Conservation (phyloP, 2,797 vertebrate genomes). For the Babyrousa celebensis region DNA sequence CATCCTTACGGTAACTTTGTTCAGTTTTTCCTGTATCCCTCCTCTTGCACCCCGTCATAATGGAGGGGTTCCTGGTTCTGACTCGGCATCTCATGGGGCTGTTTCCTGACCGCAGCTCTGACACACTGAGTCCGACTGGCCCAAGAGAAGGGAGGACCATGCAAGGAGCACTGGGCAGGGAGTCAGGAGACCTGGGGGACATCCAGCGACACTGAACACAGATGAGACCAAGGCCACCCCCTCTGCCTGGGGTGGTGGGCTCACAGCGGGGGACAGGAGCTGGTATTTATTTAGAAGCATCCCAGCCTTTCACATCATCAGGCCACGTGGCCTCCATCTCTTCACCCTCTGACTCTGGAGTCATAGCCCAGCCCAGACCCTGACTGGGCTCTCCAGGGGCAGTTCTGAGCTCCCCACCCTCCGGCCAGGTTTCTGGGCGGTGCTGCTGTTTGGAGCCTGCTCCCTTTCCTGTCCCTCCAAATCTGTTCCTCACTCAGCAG, state of each 20-base stretch:
- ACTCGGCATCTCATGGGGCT: not conserved
- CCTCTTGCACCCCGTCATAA: fast-evolving
- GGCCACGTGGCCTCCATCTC: not conserved
- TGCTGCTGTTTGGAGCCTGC: not conserved
- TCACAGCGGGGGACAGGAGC: not conserved
- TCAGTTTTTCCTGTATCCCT: not conserved
- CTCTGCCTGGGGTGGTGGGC: not conserved
- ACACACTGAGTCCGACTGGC: not conserved
- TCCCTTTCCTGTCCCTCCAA: not conserved
- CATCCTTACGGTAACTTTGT: not conserved
- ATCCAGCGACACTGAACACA: not conserved
- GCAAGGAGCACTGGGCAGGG: not conserved
- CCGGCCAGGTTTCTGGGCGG: not conserved
- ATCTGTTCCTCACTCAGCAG: not conserved
- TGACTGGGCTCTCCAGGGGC: not conserved
- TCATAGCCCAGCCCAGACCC: not conserved
- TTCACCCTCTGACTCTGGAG: not conserved
- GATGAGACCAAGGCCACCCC: not conserved
- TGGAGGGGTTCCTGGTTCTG: not conserved
- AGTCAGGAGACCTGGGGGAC: not conserved
- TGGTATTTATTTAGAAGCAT: not conserved
- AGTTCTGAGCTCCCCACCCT: not conserved
- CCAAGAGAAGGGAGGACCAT: not conserved
- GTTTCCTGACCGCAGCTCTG: not conserved
- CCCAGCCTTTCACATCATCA: not conserved